Base-by-base conservation (phyloP, 1,140 invertebrate genomes). In the Apis cerana region DNA sequence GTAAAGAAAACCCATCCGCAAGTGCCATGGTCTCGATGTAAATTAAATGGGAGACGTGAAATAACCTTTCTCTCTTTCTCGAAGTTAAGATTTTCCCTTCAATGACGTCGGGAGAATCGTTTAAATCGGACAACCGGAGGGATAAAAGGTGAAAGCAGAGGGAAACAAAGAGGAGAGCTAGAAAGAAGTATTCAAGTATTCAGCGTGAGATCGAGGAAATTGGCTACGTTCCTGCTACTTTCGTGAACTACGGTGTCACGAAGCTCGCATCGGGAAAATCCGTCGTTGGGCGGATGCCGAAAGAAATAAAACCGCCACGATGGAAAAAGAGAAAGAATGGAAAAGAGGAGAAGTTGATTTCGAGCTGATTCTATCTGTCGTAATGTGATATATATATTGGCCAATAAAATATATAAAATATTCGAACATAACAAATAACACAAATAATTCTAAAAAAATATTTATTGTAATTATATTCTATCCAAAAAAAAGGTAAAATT, bases 181-280 rank as follows among this genome's bases (percentile, higher is more conserved):
- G 59, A 85, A 62, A 80, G 77, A 58, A 74, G 69, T 61, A 58
- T 58, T 80, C 77, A 2, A 50, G 71, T 75, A 81, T 75, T 81
- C 79, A 56, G 61, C 79, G 52, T 12, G 71, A 65, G 61, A 48
- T 50, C 50, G 61, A 58, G 71, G 70, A 75, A 81, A 81, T 81
- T 86, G 86, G 69, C 78, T 86, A 83, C 64, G 75, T 85, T 76
- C 65, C 62, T 69, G 68, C 48, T 65, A 74, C 68, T 80, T 67
- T 87, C 64, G 65, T 61, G 52, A 62, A 71, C 58, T 80, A 80
- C 77, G 58, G 58, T 72, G 77, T 72, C 77, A 50, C 77, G 58
- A 21, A 50, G 17, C 27, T 80, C 19, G 77, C 68, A 52, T 79
- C 19, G 68, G 27, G 33, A 43, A 56, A 80, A 72, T 80, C 58